A percentile compares a stretch with the other conserved stretches of the same genome.
phyloP scores from a whole-genome alignment of 2,113 vertebrate genomes.

The Macquaria ambigua region DNA sequence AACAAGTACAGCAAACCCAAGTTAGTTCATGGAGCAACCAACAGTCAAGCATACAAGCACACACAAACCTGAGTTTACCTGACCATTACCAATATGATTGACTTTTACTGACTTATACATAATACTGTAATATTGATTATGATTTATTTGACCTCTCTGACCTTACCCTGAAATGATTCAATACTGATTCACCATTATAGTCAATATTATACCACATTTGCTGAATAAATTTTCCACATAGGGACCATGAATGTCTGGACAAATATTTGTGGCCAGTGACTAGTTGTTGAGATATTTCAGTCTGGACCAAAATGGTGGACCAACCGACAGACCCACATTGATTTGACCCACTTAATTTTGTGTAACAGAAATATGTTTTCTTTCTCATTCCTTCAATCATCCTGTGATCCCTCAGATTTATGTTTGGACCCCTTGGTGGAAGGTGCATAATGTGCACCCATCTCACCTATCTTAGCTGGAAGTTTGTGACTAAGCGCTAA shows the following conservation, averaged over 20 bases:
- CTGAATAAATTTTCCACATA: too few species aligned
- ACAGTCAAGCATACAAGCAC: too few species aligned
- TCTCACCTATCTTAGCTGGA: neutral
- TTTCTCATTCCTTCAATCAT: neutral
- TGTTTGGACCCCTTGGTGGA: neutral
- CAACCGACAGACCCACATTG: neutral
- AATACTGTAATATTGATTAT: too few species aligned
- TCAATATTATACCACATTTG: too few species aligned
- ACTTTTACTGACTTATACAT: too few species aligned
- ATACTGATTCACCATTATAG: too few species aligned
- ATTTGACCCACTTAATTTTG: neutral
- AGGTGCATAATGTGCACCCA: neutral
- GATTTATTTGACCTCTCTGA: too few species aligned
- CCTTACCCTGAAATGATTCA: too few species aligned
- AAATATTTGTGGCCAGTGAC: neutral
- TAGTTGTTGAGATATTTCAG: neutral
- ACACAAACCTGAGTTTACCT: too few species aligned
- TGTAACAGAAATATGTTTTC: neutral
- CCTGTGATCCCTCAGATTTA: neutral
- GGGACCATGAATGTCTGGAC: neutral
- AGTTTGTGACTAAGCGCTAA: neutral
- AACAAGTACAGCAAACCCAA: too few species aligned
- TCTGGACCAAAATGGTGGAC: neutral
- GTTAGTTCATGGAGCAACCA: too few species aligned
- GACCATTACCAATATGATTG: too few species aligned